These are phyloP conservation scores for Pyrrhura leucotis DNA, from an alignment of 2,797 vertebrate genomes.

Conservation along the genomic window DNA sequence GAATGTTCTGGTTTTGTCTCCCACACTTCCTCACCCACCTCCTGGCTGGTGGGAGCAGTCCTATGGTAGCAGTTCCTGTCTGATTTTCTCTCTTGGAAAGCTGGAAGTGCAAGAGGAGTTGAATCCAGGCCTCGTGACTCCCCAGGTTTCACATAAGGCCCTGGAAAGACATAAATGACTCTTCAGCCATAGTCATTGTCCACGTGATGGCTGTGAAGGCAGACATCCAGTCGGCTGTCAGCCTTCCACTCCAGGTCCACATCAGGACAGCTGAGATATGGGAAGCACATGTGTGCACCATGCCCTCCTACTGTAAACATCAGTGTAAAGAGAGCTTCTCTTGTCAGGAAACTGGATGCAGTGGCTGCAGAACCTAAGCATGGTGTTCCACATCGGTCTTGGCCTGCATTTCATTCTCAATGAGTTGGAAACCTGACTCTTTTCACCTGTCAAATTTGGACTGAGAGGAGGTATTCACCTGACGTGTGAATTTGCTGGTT, in stretches of 20 bases:
- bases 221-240: background rate
- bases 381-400: fast-evolving
- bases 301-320: too few species aligned
- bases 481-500: background rate
- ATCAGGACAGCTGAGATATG: fast-evolving
- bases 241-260: background rate
- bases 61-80: background rate
- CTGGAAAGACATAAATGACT: background rate
- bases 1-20: background rate
- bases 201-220: background rate
- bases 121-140: background rate
- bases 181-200: fast-evolving
- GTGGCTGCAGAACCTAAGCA: background rate
- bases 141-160: background rate
- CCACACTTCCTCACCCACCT: background rate
- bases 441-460: background rate
- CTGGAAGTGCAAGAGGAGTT: background rate
- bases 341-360: fast-evolving
- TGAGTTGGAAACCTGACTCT: background rate
- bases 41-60: background rate
- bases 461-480: background rate
- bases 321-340: background rate
- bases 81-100: background rate
- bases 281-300: background rate
- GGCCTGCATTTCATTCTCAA: background rate